phyloP scores from a whole-genome alignment of 2,113 vertebrate genomes.

The Petrocephalus microphthalmus region DNA sequence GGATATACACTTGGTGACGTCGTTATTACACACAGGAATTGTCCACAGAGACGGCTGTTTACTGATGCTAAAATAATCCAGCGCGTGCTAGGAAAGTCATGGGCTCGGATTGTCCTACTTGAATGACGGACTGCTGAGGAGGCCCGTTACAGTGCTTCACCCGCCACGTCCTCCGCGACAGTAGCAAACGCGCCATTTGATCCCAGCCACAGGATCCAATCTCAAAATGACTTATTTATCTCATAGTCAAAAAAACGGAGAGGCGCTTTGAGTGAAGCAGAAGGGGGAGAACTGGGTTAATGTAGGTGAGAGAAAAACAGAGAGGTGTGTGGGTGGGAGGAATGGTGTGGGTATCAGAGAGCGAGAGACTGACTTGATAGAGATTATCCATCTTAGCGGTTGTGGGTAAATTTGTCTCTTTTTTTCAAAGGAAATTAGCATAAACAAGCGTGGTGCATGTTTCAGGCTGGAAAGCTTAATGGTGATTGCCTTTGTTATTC shows the following conservation, averaged over 20 bases:
- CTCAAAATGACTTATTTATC: not conserved
- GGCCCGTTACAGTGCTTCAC: not conserved
- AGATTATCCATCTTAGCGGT: not conserved
- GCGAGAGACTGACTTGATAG: not conserved
- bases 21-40: conserved; percentile 32
- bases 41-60: conserved; percentile 41
- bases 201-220: not conserved
- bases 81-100: conserved; percentile 43
- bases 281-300: not conserved
- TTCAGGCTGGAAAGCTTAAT: not conserved
- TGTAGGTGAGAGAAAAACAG: not conserved
- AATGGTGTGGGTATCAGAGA: not conserved
- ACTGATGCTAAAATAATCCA: conserved; percentile 40
- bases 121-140: not conserved
- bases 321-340: not conserved
- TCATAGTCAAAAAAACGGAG: not conserved
- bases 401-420: not conserved
- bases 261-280: not conserved
- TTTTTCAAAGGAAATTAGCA: not conserved
- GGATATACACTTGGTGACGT: not conserved
- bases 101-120: not conserved
- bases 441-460: not conserved
- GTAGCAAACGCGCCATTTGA: not conserved
- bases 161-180: not conserved
- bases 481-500: not conserved